Percentiles rank a stretch among this genome's conserved stretches.
phyloP scores from a whole-genome alignment of 2,888 invertebrate species.

The Stenoptilia bipunctidactyla region DNA sequence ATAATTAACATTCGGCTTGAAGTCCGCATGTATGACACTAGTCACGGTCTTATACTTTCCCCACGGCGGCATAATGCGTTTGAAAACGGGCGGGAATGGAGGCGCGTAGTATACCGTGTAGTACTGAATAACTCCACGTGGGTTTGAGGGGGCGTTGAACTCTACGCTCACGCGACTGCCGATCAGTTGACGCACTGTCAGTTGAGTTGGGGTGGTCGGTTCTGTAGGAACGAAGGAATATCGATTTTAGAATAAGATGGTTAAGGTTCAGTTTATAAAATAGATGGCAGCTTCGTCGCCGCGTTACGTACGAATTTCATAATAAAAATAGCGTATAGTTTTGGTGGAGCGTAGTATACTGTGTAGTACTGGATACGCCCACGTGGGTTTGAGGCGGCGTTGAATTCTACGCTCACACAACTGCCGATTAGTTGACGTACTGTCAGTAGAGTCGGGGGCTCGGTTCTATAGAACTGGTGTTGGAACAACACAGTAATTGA shows the following conservation, averaged over 20 bases:
- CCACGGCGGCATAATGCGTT: conserved; percentile 47
- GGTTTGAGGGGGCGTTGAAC: conserved; percentile 77
- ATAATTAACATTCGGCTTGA: conserved; percentile 72
- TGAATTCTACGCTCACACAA: conserved; percentile 78
- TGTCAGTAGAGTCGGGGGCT: conserved; percentile 76
- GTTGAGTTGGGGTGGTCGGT: conserved; percentile 77
- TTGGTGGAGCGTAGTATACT: conserved; percentile 75
- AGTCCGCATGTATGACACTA: conserved; percentile 20
- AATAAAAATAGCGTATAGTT: no score
- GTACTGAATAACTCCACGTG: conserved; percentile 73
- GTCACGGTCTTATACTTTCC: conserved; percentile 3
- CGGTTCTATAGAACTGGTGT: no score
- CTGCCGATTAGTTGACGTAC: conserved; percentile 74
- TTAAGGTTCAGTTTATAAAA: no score
- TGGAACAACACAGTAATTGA: no score
- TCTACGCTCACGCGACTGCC: conserved; percentile 74
- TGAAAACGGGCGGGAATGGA: conserved; percentile 71
- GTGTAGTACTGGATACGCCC: conserved; percentile 77
- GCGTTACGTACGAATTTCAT: no score
- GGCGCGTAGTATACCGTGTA: conserved; percentile 78
- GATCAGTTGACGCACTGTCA: conserved; percentile 75
- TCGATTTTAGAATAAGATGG: no score
- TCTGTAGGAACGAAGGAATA: no score
- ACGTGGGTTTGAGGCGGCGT: conserved; percentile 73
- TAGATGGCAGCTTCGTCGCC: no score